These are phyloP conservation scores for Leptinotarsa lineolata DNA, from an alignment of 1,140 invertebrate genomes.

Conservation along the genomic window DNA sequence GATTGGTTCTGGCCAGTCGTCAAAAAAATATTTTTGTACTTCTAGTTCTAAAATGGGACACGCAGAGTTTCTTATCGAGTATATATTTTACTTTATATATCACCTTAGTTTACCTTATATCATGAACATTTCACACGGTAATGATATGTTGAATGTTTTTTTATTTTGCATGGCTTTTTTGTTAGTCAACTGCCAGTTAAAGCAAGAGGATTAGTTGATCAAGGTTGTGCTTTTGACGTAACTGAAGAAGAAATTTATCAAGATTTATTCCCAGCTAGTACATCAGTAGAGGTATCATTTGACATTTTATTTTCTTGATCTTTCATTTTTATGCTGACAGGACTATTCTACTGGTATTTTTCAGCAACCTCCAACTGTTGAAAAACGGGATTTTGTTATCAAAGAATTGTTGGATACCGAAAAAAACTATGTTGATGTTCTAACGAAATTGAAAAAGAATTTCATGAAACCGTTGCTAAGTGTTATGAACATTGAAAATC, in stretches of 20 bases:
- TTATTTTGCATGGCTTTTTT: conserved; percentile 45
- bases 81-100: too few species aligned
- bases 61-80: too few species aligned
- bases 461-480: conserved; percentile 79
- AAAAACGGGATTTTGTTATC: conserved; percentile 94
- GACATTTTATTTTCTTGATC: conserved; percentile 27
- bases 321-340: background rate
- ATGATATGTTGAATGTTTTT: conserved; percentile 17
- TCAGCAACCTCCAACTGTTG: conserved; percentile 62
- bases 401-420: conserved; percentile 96
- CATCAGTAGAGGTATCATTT: conserved; percentile 40
- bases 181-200: conserved; percentile 40
- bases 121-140: background rate
- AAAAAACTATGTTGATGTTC: conserved; percentile 93
- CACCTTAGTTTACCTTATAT: too few species aligned
- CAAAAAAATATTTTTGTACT: too few species aligned
- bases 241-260: conserved; percentile 82
- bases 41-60: too few species aligned
- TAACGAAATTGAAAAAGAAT: conserved; percentile 83
- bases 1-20: too few species aligned
- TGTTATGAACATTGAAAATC: conserved; percentile 74
- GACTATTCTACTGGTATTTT: conserved; percentile 13
- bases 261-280: conserved; percentile 69
- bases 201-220: conserved; percentile 36
- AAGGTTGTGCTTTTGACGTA: conserved; percentile 49